Percentiles rank a stretch among this genome's conserved stretches.
Evolutionary conservation across 2,113 vertebrate genomes (phyloP).

Genomic region (Zapus hudsonius): DNA sequence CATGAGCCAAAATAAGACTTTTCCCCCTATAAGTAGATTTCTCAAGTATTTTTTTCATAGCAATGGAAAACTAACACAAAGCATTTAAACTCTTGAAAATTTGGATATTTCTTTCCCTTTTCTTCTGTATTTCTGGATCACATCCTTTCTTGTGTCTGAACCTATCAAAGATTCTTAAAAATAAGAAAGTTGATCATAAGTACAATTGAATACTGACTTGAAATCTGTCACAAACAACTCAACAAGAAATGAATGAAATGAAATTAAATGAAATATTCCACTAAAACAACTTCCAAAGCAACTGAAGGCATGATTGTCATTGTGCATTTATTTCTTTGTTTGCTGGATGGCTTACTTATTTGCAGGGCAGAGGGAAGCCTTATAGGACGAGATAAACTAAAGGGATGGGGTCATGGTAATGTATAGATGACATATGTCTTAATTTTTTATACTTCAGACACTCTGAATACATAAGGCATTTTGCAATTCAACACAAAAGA

Average conservation of each 20-base stretch:
- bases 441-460: slow-evolving; percentile 2
- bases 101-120: background rate
- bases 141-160: background rate
- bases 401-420: background rate
- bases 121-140: background rate
- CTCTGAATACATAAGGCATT: background rate
- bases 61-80: background rate
- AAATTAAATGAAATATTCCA: too few relatives aligned
- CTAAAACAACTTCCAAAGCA: too few relatives aligned
- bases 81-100: background rate
- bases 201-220: too few relatives aligned
- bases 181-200: too few relatives aligned
- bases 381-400: background rate
- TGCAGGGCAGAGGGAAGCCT: too few relatives aligned
- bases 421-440: background rate
- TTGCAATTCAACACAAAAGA: slow-evolving; percentile 2
- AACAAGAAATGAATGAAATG: too few relatives aligned
- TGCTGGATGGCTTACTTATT: too few relatives aligned
- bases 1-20: background rate
- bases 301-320: too few relatives aligned
- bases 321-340: too few relatives aligned
- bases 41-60: too few relatives aligned
- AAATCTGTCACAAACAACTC: too few relatives aligned
- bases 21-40: background rate
- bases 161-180: background rate